These are phyloP conservation scores for Latrodectus hesperus DNA, from an alignment of 2,888 invertebrate species.

Conservation along the genomic window DNA sequence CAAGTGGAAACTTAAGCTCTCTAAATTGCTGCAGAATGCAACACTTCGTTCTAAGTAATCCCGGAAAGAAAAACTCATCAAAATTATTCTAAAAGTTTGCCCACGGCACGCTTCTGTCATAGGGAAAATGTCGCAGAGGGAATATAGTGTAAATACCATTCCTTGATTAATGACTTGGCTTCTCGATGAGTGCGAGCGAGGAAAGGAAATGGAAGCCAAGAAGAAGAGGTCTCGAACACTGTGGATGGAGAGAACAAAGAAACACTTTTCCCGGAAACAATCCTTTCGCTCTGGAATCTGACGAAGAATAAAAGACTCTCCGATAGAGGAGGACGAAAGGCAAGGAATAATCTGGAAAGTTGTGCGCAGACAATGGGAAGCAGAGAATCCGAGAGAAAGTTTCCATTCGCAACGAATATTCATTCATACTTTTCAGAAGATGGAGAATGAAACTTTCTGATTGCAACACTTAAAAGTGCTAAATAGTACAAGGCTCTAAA, in stretches of 20 bases:
- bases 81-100: neutral
- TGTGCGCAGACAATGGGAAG: constrained; percentile 15
- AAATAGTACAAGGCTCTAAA: too few species aligned
- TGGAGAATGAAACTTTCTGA: too few species aligned
- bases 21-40: neutral
- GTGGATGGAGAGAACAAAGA: constrained; percentile 27
- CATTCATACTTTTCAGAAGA: neutral
- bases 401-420: neutral
- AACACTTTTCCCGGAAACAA: constrained; percentile 53
- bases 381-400: constrained; percentile 9
- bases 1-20: too few species aligned
- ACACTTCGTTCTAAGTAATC: neutral
- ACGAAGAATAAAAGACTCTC: constrained; percentile 9
- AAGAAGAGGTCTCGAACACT: neutral
- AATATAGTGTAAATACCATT: constrained; percentile 38
- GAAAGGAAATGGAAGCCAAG: constrained; percentile 15
- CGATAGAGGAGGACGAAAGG: neutral
- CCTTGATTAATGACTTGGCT: constrained; percentile 8
- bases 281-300: constrained; percentile 33
- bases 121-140: constrained; percentile 7
- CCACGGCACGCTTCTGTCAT: neutral
- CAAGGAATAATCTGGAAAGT: constrained; percentile 6
- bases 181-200: neutral
- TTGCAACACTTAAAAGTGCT: too few species aligned
- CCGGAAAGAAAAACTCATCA: neutral